Conservation (phyloP, 2,113 vertebrate genomes). For the Psilopsiagon aurifrons region DNA sequence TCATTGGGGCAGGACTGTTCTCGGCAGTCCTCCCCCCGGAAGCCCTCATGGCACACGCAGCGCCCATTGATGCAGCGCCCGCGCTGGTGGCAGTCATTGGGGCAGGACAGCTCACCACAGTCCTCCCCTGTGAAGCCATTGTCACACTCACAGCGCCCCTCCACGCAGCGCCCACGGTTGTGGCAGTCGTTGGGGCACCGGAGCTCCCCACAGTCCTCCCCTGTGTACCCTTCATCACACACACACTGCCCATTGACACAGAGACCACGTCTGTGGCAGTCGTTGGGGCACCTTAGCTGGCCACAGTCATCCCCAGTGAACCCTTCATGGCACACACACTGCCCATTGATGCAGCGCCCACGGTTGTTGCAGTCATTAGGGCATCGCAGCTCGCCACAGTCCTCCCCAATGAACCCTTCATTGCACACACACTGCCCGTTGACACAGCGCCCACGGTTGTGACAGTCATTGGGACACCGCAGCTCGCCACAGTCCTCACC, state of each 20-base stretch:
- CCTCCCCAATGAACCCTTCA: constrained; percentile 80
- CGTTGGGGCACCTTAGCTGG: constrained; percentile 82
- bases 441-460: constrained; percentile 80
- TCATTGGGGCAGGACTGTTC: constrained; percentile 77
- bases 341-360: constrained; percentile 81
- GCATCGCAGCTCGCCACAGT: constrained; percentile 86
- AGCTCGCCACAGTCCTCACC: constrained; percentile 84
- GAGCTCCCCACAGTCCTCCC: constrained; percentile 82
- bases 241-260: constrained; percentile 87
- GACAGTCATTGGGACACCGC: constrained; percentile 85
- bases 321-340: constrained; percentile 83
- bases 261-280: constrained; percentile 81
- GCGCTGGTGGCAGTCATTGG: constrained; percentile 78
- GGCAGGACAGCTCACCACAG: constrained; percentile 84
- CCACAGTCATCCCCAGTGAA: constrained; percentile 83
- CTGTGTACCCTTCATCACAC: constrained; percentile 80
- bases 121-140: constrained; percentile 83
- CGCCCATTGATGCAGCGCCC: constrained; percentile 84
- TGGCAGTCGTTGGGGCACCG: constrained; percentile 85
- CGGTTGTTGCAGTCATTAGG: constrained; percentile 80
- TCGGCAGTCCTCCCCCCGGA: constrained; percentile 83
- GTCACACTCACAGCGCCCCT: constrained; percentile 86
- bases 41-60: constrained; percentile 87
- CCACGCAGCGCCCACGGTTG: constrained; percentile 81
- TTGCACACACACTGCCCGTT: constrained; percentile 87